Percentiles rank a stretch among this genome's conserved stretches.
These are phyloP conservation scores for Pogonus chalceus DNA, from an alignment of 1,140 invertebrate species.

Conservation along the genomic window DNA sequence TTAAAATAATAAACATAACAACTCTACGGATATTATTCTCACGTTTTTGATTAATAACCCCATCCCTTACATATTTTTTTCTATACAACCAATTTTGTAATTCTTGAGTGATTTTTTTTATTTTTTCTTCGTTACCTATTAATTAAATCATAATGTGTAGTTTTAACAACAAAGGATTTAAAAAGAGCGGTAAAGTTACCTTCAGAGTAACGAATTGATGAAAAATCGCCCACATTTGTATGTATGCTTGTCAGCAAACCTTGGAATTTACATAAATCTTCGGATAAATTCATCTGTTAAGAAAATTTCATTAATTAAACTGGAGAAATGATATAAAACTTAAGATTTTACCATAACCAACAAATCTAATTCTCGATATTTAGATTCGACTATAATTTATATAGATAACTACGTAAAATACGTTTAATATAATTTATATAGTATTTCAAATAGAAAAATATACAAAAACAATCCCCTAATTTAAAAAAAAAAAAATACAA, in stretches of 20 bases:
- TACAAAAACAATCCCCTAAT: too few species aligned
- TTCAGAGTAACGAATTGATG: not conserved
- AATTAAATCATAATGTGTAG: not conserved
- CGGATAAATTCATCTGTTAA: not conserved
- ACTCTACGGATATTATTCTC: not conserved
- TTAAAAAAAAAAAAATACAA: too few species aligned
- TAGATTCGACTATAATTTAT: too few species aligned
- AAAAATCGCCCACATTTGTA: not conserved
- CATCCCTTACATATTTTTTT: not conserved
- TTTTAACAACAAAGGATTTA: too few species aligned
- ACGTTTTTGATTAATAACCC: not conserved
- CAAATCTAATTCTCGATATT: too few species aligned
- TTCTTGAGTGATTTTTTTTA: not conserved
- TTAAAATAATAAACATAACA: not conserved
- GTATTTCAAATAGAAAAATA: too few species aligned
- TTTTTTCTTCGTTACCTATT: constrained; percentile 1
- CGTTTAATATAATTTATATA: too few species aligned
- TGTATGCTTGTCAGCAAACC: not conserved
- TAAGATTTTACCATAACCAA: too few species aligned
- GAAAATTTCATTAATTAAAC: too few species aligned
- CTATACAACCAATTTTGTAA: not conserved
- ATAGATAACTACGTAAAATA: too few species aligned
- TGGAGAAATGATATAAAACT: too few species aligned
- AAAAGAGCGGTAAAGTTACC: too few species aligned
- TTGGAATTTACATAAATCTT: not conserved